A percentile compares a stretch with the other conserved stretches of the same genome.
phyloP scores from a whole-genome alignment of 2,888 invertebrate genomes.

The Prostheceraeus crozeri region DNA sequence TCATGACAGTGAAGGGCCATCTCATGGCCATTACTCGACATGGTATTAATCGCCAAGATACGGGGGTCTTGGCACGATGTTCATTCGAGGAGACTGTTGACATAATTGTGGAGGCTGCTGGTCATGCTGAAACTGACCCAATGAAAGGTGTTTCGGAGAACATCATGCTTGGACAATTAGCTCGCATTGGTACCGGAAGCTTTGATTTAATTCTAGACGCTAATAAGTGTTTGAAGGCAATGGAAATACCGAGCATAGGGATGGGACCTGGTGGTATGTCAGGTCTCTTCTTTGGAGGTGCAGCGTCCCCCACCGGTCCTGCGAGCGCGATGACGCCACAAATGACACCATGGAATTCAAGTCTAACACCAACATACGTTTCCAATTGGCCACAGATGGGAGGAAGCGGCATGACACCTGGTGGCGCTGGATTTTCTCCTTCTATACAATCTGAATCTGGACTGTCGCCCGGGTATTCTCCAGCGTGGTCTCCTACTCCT shows the following conservation, averaged over 20 bases:
- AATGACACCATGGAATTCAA: constrained; percentile 68
- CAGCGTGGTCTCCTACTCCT: constrained; percentile 46
- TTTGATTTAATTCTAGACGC: constrained; percentile 93
- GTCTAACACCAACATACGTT: too few species aligned
- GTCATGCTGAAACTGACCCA: constrained; percentile 95
- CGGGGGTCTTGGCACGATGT: constrained; percentile 96
- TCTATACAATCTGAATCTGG: constrained; percentile 88
- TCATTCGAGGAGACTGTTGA: constrained; percentile 98
- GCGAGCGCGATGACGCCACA: constrained; percentile 32
- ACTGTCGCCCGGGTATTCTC: constrained; percentile 62
- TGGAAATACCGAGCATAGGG: constrained; percentile 71
- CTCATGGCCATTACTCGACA: constrained; percentile 99
- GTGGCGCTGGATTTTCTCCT: constrained; percentile 90
- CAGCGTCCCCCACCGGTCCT: constrained; percentile 46
- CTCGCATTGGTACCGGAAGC: constrained; percentile 91
- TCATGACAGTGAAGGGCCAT: constrained; percentile 99
- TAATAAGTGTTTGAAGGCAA: constrained; percentile 95
- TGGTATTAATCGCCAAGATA: constrained; percentile 92
- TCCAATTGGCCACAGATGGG: too few species aligned
- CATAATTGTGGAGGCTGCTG: constrained; percentile 92
- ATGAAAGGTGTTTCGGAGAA: constrained; percentile 98
- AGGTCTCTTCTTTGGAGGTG: constrained; percentile 53
- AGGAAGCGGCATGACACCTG: too few species aligned
- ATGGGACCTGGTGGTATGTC: constrained; percentile 37
- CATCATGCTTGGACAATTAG: constrained; percentile 96